A percentile compares a stretch with the other conserved stretches of the same genome.
Conservation (phyloP, 2,113 vertebrate genomes). For the Melanerpes aurifrons region DNA sequence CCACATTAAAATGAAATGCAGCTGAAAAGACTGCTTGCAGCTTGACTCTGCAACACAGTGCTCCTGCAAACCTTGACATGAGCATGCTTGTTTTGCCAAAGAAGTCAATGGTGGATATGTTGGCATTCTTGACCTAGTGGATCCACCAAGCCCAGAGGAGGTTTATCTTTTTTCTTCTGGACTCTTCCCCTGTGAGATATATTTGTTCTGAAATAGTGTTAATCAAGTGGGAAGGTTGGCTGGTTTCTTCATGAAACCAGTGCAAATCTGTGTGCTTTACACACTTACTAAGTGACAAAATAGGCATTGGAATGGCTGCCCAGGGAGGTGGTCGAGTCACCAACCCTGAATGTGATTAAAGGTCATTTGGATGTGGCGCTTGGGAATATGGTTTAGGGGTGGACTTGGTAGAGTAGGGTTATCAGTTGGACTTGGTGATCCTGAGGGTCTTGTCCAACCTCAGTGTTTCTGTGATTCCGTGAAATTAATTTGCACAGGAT, state of each 20-base stretch:
- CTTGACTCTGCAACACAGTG: neutral
- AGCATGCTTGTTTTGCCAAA: neutral
- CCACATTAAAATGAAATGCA: neutral
- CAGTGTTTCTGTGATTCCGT: too few relatives aligned
- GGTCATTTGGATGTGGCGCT: too few relatives aligned
- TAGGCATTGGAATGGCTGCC: too few relatives aligned
- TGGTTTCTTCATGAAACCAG: neutral
- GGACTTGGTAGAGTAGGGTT: too few relatives aligned
- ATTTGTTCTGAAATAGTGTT: neutral
- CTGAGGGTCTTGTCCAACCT: too few relatives aligned
- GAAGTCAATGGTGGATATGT: neutral
- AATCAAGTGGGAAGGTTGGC: neutral
- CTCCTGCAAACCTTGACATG: neutral
- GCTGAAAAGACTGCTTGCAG: neutral
- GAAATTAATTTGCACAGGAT: neutral
- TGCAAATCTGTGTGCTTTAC: neutral
- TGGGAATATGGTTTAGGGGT: too few relatives aligned
- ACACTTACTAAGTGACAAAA: neutral
- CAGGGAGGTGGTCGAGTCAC: too few relatives aligned
- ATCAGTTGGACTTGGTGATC: too few relatives aligned
- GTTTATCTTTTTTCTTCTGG: neutral
- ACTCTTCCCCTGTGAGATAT: neutral
- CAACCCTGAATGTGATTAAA: too few relatives aligned
- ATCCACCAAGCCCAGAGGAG: neutral
- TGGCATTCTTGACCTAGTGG: neutral